These are phyloP conservation scores for Poecile montanus DNA, from an alignment of 2,797 vertebrate species.

Conservation along the genomic window DNA sequence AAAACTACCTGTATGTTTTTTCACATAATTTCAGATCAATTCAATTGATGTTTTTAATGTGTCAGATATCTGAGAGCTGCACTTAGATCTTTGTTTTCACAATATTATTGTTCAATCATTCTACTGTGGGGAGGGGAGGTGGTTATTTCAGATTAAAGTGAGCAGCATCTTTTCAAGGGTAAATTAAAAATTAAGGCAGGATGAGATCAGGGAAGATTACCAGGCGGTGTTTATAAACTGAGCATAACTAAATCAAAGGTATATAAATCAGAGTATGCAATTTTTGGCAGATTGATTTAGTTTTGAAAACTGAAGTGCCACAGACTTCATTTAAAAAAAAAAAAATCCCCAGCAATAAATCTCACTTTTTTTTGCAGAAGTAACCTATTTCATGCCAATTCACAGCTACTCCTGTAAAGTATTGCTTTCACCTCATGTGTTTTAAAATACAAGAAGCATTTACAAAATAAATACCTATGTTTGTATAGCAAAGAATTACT, in stretches of 20 bases:
- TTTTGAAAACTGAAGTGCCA: background rate
- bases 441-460: background rate
- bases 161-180: background rate
- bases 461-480: background rate
- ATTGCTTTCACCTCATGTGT: background rate
- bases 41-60: background rate
- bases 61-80: background rate
- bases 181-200: slow-evolving; percentile 9
- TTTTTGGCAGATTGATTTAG: background rate
- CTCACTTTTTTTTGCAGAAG: background rate
- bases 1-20: background rate
- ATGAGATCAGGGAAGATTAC: slow-evolving; percentile 14
- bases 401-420: background rate
- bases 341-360: background rate
- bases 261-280: background rate
- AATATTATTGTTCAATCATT: background rate
- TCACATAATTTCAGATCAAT: background rate
- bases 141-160: background rate
- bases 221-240: background rate
- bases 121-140: background rate
- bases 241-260: slow-evolving; percentile 14
- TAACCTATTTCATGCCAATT: background rate
- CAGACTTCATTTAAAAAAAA: background rate
- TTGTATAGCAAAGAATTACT: background rate
- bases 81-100: background rate